These are phyloP conservation scores for Apamea epomidion DNA, from an alignment of 2,888 invertebrate species.

Conservation along the genomic window DNA sequence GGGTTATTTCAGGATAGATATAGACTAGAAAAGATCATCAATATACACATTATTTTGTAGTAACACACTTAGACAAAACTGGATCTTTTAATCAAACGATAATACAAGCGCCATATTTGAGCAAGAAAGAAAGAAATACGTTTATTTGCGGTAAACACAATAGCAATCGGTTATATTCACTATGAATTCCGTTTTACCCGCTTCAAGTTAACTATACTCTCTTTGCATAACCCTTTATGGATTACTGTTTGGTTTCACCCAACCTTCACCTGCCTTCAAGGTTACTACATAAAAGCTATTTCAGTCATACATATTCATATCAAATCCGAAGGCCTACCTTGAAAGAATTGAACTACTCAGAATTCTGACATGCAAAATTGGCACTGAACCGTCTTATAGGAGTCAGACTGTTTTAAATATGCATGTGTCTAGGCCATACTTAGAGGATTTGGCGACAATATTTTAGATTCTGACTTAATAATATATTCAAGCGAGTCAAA, in stretches of 20 bases:
- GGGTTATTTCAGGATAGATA: background rate
- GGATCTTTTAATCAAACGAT: background rate
- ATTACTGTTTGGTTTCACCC: background rate
- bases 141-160: too few relatives aligned
- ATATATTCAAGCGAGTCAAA: slow-evolving; percentile 14
- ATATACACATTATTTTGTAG: background rate
- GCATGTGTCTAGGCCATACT: background rate
- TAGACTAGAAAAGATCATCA: background rate
- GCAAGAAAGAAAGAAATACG: too few relatives aligned
- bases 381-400: slow-evolving; percentile 9
- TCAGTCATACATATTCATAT: slow-evolving; percentile 52
- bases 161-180: background rate
- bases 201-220: background rate
- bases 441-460: slow-evolving; percentile 2
- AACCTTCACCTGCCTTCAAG: slow-evolving; percentile 24
- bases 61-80: background rate
- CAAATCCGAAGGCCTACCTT: slow-evolving; percentile 36
- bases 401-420: slow-evolving; percentile 27
- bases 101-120: background rate
- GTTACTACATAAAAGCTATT: slow-evolving; percentile 33
- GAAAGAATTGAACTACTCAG: slow-evolving; percentile 42
- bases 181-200: background rate
- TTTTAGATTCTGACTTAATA: background rate
- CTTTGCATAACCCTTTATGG: background rate
- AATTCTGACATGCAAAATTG: slow-evolving; percentile 14